Percentiles rank a stretch among this genome's conserved stretches.
Conservation (phyloP, 2,113 vertebrate species). For the Lophotis ruficrista region DNA sequence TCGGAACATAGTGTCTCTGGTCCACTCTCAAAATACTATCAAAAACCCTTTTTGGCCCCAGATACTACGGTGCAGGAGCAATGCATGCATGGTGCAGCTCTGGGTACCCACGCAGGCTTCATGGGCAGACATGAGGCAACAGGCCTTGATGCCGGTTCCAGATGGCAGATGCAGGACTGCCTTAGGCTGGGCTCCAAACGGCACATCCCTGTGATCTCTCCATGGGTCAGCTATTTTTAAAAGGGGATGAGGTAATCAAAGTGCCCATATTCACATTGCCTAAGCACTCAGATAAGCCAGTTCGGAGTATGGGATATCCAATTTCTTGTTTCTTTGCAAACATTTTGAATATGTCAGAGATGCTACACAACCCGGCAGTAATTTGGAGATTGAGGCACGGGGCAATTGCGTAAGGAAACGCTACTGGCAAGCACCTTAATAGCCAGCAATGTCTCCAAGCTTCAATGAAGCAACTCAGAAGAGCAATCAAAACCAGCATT, state of each 20-base stretch:
- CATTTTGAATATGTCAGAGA: not conserved
- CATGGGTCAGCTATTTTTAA: not conserved
- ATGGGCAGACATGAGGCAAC: not conserved
- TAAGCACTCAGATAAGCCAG: not conserved
- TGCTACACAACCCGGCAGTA: not conserved
- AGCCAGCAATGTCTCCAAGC: not conserved
- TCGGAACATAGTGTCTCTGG: not conserved
- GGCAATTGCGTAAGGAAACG: not conserved
- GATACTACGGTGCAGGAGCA: accelerated
- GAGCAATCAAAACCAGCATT: not conserved
- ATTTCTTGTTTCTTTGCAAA: not conserved
- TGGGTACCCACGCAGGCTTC: not conserved
- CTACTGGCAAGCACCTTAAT: not conserved
- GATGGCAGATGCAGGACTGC: not conserved
- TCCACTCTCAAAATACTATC: not conserved
- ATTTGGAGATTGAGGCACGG: not conserved
- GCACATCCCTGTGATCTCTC: not conserved
- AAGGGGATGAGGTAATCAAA: not conserved
- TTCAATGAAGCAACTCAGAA: not conserved
- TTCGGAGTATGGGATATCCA: not conserved
- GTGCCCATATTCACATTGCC: not conserved
- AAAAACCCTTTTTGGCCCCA: not conserved
- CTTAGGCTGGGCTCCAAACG: not conserved
- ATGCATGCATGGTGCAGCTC: not conserved
- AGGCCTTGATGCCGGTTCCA: not conserved